Evolutionary conservation across 2,888 invertebrate species (phyloP), one percentile per base, ranked within the genome.

Genomic region (Rhorus exstirpatorius): DNA sequence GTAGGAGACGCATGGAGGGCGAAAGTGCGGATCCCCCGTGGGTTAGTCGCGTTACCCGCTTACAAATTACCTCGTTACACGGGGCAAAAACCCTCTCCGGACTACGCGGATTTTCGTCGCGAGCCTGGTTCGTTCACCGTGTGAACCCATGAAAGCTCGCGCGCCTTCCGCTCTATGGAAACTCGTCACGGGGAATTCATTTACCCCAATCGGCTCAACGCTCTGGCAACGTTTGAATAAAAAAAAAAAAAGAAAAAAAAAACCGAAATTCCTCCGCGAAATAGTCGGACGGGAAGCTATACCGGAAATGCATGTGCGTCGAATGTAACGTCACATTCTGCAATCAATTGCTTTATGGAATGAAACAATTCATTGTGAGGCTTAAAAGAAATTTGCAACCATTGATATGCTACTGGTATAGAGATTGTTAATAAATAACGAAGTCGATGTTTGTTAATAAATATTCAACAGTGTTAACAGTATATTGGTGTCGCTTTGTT

Each of bases 51-150:
- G 61, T 46, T 58, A 63, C 26, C 67, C 38, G 82, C 82, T 84
- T 83, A 85, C 82, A 84, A 83, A 85, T 83, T 79, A 82, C 85
- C 82, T 84, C 51, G 81, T 85, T 82, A 84, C 67, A 53, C 19
- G 44, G 31, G 19, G 44, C 12, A n/a, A n/a, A 63, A 75, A 76
- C 58, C 44, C 80, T 82, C 71, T 63, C 31, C 38, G 44, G 49
- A 41, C 63, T n/a, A n/a, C 46, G 24, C n/a, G 41, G 60, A 41
- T 51, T 65, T 26, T 41, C 71, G 17, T 44, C 58, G 19, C 68
- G 14, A 63, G 46, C 38, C 46, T 51, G n/a, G n/a, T 26, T 14
- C 38, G 17, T 17, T 51, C 49, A n/a, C 6, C 58, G 38, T 49
- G 63, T 44, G 21, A 65, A 55, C 26, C 7, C 12, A 65, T 3